Evolutionary conservation across 2,113 vertebrate genomes (phyloP).

Genomic region (Sterrhoptilus dennistouni): DNA sequence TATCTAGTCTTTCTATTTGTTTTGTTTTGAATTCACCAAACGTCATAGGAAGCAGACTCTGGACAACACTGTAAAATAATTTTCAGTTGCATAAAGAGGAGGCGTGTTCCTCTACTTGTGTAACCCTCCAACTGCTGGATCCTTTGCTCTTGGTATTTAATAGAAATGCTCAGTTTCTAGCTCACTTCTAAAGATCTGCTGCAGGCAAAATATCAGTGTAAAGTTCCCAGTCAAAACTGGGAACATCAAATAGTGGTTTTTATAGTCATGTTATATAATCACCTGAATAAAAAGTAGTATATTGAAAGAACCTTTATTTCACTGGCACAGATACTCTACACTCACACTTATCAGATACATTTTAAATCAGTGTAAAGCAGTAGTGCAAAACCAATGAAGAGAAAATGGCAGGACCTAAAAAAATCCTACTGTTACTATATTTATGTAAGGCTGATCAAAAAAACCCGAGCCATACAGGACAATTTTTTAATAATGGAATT

Average conservation of each 20-base stretch:
- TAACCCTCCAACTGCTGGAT: conserved; percentile 1
- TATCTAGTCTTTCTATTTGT: conserved; percentile 14
- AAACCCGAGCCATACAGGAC: neutral
- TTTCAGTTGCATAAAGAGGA: neutral
- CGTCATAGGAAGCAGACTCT: conserved; percentile 33
- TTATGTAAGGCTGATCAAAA: neutral
- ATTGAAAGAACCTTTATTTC: neutral
- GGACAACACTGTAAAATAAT: neutral
- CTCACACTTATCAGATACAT: neutral
- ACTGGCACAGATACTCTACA: neutral
- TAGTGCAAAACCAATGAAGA: neutral
- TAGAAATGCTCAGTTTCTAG: neutral
- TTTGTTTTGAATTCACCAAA: conserved; percentile 38
- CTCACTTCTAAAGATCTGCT: neutral
- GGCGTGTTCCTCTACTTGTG: neutral
- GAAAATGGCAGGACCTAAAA: neutral
- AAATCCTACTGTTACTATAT: neutral
- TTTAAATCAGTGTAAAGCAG: neutral
- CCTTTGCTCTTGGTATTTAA: neutral
- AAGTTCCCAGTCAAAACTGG: neutral
- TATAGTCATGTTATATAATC: neutral
- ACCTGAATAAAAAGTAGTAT: neutral
- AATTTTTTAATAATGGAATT: neutral
- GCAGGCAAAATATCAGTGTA: neutral
- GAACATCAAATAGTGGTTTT: neutral